A percentile compares a stretch with the other conserved stretches of the same genome.
Evolutionary conservation across 2,113 vertebrate species (phyloP).

Genomic region (Willisornis vidua): DNA sequence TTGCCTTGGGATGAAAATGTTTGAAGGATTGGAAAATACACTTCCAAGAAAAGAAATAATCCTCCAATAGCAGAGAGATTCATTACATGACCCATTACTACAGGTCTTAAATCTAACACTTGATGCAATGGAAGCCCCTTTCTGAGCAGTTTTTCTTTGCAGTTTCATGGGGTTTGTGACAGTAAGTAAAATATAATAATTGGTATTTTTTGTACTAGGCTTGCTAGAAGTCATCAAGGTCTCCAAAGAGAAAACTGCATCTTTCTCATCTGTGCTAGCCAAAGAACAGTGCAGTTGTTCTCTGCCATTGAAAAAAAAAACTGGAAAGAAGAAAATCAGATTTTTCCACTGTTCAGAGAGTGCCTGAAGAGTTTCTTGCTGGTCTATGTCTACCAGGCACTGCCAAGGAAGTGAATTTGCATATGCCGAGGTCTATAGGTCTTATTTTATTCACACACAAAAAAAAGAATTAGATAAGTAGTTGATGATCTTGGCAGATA

Average conservation of each 20-base stretch:
- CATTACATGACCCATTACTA: background rate
- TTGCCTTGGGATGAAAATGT: background rate
- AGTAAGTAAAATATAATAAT: background rate
- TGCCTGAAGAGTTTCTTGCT: background rate
- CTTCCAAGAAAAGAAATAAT: background rate
- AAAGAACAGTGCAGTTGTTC: background rate
- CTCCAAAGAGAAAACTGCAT: background rate
- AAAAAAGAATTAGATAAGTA: background rate
- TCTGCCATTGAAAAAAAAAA: background rate
- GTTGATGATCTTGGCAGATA: background rate
- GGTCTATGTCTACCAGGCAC: background rate
- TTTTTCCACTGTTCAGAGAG: background rate
- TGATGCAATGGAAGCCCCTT: background rate
- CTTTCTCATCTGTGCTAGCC: background rate
- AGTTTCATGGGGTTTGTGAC: background rate
- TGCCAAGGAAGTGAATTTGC: background rate
- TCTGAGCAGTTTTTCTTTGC: background rate
- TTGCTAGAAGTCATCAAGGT: background rate
- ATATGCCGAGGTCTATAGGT: background rate
- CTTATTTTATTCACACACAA: background rate
- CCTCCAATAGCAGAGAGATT: background rate
- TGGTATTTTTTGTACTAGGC: background rate
- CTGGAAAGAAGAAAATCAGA: background rate
- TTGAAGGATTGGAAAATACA: background rate
- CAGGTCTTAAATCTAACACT: background rate